Base-by-base conservation (phyloP, 2,113 vertebrate genomes). In the Orycteropus afer region DNA sequence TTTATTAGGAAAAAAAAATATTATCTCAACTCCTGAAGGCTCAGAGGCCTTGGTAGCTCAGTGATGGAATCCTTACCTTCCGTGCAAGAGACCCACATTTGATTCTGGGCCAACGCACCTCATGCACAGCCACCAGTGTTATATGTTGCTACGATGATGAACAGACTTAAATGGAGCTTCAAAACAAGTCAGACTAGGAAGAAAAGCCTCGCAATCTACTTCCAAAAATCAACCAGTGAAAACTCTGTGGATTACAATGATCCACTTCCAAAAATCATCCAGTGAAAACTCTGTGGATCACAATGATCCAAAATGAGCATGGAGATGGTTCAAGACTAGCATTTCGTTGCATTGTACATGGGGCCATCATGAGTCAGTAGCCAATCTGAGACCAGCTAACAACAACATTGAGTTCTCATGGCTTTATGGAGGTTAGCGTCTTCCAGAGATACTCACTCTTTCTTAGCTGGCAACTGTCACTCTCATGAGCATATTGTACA, bases 1-100 rank as follows among this genome's bases (percentile, higher is more conserved):
- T 53, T 86, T 94, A 53, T 17, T 65, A 81, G 83, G 78, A 90
- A 77, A 91, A 76, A 67, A 76, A 59, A 65, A 61, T n/a, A n/a
- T 63, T n/a, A 23, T 82, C 63, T 94, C 57, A 2, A 0, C 7
- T 81, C 34, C 5, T 15, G 74, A 93, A 47, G 45, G 40, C 79
- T 89, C 29, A 55, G 74, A 93, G 51, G 45, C 32, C n/a, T 20
- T 67, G 65, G 34, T 67, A 67, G 65, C 9, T n/a, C 14, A 17
- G 32, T 37, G 67, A 18, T 20, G 20, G 69, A 22, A 61, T 61
- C 10, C 59, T 61, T 25, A 4, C 59, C 17, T 40, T 71, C 37
- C 37, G 9, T 8, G 20, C 37, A 37, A 22, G 37, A 40, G 7
- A 71, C 18, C 10, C 12, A 7, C 37, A 37, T 71, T 71, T 7